These are phyloP conservation scores for Idaea biselata DNA, from an alignment of 2,888 invertebrate species.

Conservation along the genomic window DNA sequence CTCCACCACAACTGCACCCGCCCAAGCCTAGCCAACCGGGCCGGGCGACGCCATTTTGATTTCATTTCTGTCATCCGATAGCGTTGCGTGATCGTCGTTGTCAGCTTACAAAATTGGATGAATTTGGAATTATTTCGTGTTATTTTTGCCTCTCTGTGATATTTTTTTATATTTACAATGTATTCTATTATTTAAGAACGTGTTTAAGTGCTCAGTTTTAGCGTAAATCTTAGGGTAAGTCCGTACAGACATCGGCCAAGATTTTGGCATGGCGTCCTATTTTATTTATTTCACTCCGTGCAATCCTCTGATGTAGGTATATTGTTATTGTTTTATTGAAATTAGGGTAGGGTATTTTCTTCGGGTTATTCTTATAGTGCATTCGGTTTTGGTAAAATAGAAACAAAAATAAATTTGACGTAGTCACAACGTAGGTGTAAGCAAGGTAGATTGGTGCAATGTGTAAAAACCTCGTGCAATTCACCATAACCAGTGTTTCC, in stretches of 20 bases:
- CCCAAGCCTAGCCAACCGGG: not conserved
- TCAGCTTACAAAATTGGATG: conserved; percentile 28
- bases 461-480: no score
- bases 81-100: conserved; percentile 19
- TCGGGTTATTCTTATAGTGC: no score
- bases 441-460: no score
- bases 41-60: not conserved
- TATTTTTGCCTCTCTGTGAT: conserved; percentile 39
- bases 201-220: conserved; percentile 35
- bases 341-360: not conserved
- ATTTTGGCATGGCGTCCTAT: conserved; percentile 11
- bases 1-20: not conserved
- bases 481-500: no score
- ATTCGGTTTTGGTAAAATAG: no score
- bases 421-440: no score
- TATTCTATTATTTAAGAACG: conserved; percentile 32
- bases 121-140: conserved; percentile 36
- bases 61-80: conserved; percentile 14
- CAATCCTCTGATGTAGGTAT: not conserved
- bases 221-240: conserved; percentile 49
- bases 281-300: conserved; percentile 22
- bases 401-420: no score
- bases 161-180: conserved; percentile 38
- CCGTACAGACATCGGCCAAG: conserved; percentile 18
- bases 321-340: no score